Evolutionary conservation across 2,113 vertebrate species (phyloP).

Genomic region (Euleptes europaea): DNA sequence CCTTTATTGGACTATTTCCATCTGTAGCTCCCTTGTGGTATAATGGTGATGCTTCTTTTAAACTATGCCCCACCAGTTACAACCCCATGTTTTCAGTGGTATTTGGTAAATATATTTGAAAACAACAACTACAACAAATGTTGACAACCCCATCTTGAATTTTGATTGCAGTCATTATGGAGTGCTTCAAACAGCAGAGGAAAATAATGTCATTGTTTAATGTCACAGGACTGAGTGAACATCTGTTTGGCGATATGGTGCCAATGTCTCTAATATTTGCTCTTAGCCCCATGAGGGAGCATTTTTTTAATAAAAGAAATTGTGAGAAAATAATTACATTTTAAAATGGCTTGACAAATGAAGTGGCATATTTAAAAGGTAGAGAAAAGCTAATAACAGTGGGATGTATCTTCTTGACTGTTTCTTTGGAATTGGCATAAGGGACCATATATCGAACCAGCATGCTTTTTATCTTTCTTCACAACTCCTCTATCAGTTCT

Average conservation of each 20-base stretch:
- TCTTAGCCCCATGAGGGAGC: neutral
- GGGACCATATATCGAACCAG: neutral
- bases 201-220: slow-evolving; percentile 9
- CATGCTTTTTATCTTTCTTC: neutral
- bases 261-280: neutral
- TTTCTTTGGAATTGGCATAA: neutral
- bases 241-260: neutral
- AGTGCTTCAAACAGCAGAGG: neutral
- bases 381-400: neutral
- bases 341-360: neutral
- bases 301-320: neutral
- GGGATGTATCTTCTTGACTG: neutral
- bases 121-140: neutral
- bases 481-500: neutral
- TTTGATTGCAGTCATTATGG: neutral
- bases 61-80: neutral
- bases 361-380: neutral
- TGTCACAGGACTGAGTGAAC: neutral
- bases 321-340: neutral
- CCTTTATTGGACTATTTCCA: neutral
- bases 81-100: neutral
- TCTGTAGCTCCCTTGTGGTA: neutral
- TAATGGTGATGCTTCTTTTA: neutral
- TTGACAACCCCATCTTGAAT: neutral
- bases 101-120: neutral